phyloP scores from a whole-genome alignment of 2,113 vertebrate species.

The Danionella cerebrum region DNA sequence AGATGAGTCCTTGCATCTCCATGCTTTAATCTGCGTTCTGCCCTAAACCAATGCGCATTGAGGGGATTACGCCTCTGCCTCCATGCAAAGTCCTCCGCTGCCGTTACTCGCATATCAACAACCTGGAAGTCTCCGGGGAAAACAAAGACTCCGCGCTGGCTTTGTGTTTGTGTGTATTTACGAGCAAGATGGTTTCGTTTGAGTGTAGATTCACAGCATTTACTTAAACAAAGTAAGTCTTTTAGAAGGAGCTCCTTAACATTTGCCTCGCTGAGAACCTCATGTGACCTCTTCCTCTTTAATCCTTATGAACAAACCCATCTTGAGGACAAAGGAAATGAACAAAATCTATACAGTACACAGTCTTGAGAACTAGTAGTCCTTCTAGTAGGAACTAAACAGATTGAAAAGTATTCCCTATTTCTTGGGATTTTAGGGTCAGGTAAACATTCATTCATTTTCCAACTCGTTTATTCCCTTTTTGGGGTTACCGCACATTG shows the following conservation, averaged over 20 bases:
- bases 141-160: neutral
- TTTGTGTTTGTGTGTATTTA: neutral
- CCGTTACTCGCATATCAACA: slow-evolving; percentile 11
- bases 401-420: too few relatives aligned
- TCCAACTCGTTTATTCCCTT: too few relatives aligned
- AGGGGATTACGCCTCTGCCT: slow-evolving; percentile 17
- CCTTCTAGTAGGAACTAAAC: too few relatives aligned
- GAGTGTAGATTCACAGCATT: neutral
- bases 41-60: slow-evolving; percentile 8
- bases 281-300: neutral
- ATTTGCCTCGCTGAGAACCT: neutral
- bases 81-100: slow-evolving; percentile 4
- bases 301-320: slow-evolving; percentile 1
- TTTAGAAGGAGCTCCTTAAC: neutral
- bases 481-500: too few relatives aligned
- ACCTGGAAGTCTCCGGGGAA: slow-evolving; percentile 15
- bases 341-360: too few relatives aligned
- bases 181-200: neutral
- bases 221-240: neutral
- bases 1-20: slow-evolving; percentile 20
- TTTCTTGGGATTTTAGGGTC: too few relatives aligned
- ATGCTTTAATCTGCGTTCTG: slow-evolving; percentile 28
- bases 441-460: too few relatives aligned
- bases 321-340: neutral
- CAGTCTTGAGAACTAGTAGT: too few relatives aligned